Evolutionary conservation across 2,888 invertebrate species (phyloP).

Genomic region (Idaea dimidiata): DNA sequence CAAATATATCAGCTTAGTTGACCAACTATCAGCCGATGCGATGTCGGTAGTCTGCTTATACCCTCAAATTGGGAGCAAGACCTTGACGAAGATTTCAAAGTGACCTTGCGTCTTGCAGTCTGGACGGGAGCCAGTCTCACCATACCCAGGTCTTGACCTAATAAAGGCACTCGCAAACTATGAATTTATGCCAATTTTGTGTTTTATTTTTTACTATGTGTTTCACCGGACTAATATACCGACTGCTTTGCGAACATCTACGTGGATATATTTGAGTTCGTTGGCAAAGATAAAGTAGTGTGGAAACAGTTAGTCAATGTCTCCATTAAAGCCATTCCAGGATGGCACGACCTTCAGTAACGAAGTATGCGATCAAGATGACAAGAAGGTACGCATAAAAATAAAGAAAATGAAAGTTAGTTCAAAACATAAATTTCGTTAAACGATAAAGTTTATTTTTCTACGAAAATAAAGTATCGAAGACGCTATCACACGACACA

Average conservation of each 20-base stretch:
- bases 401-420: too few relatives aligned
- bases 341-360: too few relatives aligned
- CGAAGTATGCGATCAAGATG: too few relatives aligned
- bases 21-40: not conserved
- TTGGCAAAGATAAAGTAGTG: too few relatives aligned
- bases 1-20: too few relatives aligned
- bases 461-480: constrained; percentile 9
- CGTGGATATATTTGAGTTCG: too few relatives aligned
- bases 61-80: constrained; percentile 10
- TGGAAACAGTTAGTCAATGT: too few relatives aligned
- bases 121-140: constrained; percentile 42
- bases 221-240: too few relatives aligned
- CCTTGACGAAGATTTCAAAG: constrained; percentile 27
- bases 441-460: constrained; percentile 5
- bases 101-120: constrained; percentile 35
- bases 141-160: constrained; percentile 42
- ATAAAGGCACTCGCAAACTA: constrained; percentile 15
- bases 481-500: constrained; percentile 13
- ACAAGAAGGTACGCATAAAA: too few relatives aligned
- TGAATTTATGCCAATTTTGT: constrained; percentile 13
- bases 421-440: not conserved
- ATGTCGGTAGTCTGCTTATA: not conserved
- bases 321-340: too few relatives aligned
- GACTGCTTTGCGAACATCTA: too few relatives aligned
- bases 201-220: too few relatives aligned